Base-by-base conservation (phyloP, 2,797 vertebrate species). In the Rallus crepitans region DNA sequence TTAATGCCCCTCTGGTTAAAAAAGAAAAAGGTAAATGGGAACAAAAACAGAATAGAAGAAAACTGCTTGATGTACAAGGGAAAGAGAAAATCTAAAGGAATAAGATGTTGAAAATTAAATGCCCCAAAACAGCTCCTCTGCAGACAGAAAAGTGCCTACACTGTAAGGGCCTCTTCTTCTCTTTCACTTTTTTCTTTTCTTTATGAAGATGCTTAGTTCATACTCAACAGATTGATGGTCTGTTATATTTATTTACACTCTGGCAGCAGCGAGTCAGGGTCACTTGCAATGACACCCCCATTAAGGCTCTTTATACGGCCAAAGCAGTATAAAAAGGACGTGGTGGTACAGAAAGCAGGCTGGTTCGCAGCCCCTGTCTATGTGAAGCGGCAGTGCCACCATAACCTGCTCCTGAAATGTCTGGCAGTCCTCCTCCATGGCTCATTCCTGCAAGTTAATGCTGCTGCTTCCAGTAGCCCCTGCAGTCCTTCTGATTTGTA, bases 1-100 rank as follows among this genome's bases (percentile, higher is more conserved):
- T 70, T 47, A 76, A 84, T 86, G 63, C 20, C 45, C 76, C 79
- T 92, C 69, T 86, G 83, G 86, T 93, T 93, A 65, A 85, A 90
- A 87, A 57, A 82, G n/a, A 70, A 69, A 55, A 85, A 84, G 57
- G 50, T 23, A 86, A 94, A 71, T 56, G 71, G 60, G 57, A 72
- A 78, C 39, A 81, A 90, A 90, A 87, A 7, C 40, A 86, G 42
- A 82, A 42, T 15, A 81, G 86, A 85, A 66, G 23, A 69, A 90
- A 92, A 71, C 27, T 23, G 15, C 1, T 82, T 30, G 2, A 1
- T 37, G 48, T 87, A 35, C 47, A 59, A 56, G 23, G 30, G 28
- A 84, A 79, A 66, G 14, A 84, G 28, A 80, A 87, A 84, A 72
- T 61, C 27, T 5, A 47, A 70, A 80, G 72, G 55, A 79, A 71